A percentile compares a stretch with the other conserved stretches of the same genome.
phyloP scores from a whole-genome alignment of 2,113 vertebrate genomes.

The Brienomyrus brachyistius region DNA sequence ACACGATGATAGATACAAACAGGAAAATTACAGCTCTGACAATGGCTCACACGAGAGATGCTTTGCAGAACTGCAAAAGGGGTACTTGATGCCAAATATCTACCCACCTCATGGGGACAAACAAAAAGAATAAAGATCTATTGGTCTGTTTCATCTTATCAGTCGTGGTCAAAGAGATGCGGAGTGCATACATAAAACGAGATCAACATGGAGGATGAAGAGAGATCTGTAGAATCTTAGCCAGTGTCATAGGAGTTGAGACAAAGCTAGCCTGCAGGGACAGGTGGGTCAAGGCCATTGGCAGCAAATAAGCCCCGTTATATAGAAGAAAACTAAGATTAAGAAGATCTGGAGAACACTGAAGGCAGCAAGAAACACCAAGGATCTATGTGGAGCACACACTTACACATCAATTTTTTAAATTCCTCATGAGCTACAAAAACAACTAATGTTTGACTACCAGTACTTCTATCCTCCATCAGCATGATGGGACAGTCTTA shows the following conservation, averaged over 20 bases:
- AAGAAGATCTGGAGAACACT: constrained; percentile 40
- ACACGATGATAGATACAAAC: background rate
- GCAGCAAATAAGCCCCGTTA: constrained; percentile 19
- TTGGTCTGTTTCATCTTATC: background rate
- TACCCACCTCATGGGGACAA: background rate
- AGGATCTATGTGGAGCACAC: constrained; percentile 54
- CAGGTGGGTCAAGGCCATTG: background rate
- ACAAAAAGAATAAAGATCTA: background rate
- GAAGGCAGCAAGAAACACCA: constrained; percentile 61
- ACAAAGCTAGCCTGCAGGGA: background rate
- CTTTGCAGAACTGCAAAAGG: background rate
- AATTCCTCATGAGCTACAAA: constrained; percentile 47
- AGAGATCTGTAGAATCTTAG: background rate
- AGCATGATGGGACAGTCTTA: constrained; percentile 60
- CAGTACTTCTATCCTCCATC: constrained; percentile 53
- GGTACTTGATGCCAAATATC: background rate
- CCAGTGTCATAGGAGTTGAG: background rate
- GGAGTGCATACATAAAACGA: background rate
- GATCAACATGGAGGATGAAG: background rate
- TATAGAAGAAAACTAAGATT: constrained; percentile 29
- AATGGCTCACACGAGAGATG: background rate
- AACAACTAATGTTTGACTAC: constrained; percentile 54
- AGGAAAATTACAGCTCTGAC: constrained; percentile 1
- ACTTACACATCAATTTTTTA: constrained; percentile 30
- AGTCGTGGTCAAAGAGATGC: background rate